These are phyloP conservation scores for Gnathonemus echidnorhynchus DNA, from an alignment of 2,113 vertebrate species.

Conservation along the genomic window DNA sequence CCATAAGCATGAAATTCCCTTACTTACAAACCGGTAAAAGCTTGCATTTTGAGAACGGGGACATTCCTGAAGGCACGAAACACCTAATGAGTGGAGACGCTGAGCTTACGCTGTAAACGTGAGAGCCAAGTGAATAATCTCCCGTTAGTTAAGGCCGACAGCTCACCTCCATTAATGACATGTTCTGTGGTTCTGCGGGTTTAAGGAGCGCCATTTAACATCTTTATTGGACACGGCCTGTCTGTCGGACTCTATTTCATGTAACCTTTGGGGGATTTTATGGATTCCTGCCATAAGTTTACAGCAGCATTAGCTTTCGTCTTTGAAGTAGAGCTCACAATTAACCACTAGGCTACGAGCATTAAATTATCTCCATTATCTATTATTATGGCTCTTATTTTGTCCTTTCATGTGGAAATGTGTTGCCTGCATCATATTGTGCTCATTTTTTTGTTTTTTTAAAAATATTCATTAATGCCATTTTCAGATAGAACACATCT, in stretches of 20 bases:
- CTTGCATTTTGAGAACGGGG: background rate
- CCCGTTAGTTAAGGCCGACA: background rate
- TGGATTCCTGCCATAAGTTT: background rate
- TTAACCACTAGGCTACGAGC: background rate
- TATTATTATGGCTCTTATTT: background rate
- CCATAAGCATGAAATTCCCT: background rate
- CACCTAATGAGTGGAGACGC: background rate
- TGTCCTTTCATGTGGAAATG: background rate
- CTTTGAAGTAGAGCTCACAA: background rate
- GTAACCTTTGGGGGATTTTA: background rate
- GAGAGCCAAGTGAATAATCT: background rate
- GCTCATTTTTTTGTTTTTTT: background rate
- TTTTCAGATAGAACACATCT: background rate
- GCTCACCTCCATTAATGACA: background rate
- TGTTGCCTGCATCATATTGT: background rate
- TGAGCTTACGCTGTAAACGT: background rate
- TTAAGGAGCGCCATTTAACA: background rate
- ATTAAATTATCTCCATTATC: background rate
- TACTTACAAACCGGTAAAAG: background rate
- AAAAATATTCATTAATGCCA: background rate
- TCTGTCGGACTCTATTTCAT: background rate
- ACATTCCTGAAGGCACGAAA: background rate
- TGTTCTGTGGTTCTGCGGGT: background rate
- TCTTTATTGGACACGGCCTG: background rate
- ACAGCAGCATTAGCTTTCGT: background rate